A percentile compares a stretch with the other conserved stretches of the same genome.
phyloP scores from a whole-genome alignment of 2,888 invertebrate genomes.

The Colostygia pectinataria region DNA sequence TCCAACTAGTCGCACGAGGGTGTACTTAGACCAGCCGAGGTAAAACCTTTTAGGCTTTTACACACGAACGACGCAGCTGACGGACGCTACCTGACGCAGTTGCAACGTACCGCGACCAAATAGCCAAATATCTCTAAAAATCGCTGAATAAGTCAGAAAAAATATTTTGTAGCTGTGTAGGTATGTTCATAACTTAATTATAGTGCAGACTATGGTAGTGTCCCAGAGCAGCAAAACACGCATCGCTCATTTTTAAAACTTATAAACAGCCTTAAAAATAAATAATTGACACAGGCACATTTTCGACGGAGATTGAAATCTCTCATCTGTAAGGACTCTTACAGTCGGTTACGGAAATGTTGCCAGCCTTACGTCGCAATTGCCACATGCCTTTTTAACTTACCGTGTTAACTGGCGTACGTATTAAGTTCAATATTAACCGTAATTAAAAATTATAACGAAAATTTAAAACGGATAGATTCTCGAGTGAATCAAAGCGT shows the following conservation, averaged over 20 bases:
- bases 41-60: conserved; percentile 62
- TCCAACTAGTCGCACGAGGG: conserved; percentile 73
- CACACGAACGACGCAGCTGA: conserved; percentile 46
- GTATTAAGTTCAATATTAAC: conserved; percentile 65
- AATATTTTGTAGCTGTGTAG: neutral
- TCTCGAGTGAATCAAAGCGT: conserved; percentile 54
- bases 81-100: conserved; percentile 22
- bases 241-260: neutral
- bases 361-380: conserved; percentile 79
- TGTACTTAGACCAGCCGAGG: conserved; percentile 68
- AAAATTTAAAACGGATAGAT: conserved; percentile 36
- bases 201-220: no score
- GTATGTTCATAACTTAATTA: no score
- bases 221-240: neutral
- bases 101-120: conserved; percentile 18
- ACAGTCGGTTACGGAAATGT: conserved; percentile 68
- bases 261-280: conserved; percentile 19
- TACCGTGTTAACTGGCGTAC: conserved; percentile 61
- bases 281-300: conserved; percentile 38
- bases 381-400: conserved; percentile 77
- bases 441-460: conserved; percentile 61
- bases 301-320: conserved; percentile 69
- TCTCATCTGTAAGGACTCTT: conserved; percentile 72
- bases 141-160: neutral
- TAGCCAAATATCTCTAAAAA: neutral